Evolutionary conservation across 1,140 invertebrate genomes (phyloP).

Genomic region (Formica exsecta): DNA sequence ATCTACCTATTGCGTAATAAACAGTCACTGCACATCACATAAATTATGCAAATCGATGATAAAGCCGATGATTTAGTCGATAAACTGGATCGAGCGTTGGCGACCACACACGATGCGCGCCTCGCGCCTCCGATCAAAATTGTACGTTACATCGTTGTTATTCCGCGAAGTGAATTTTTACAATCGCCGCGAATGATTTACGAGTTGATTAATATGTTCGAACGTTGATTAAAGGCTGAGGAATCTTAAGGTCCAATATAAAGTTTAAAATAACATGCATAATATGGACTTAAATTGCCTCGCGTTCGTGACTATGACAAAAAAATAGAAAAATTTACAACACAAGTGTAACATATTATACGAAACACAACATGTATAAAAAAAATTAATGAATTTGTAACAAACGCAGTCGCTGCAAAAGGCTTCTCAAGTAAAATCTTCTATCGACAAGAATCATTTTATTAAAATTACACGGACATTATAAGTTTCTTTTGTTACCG

Average conservation of each 20-base stretch:
- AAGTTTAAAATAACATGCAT: neutral
- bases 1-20: conserved; percentile 65
- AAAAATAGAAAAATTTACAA: neutral
- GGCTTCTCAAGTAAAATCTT: conserved; percentile 68
- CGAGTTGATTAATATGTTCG: conserved; percentile 26
- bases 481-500: conserved; percentile 21
- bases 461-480: conserved; percentile 52
- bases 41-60: conserved; percentile 71
- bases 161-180: conserved; percentile 56
- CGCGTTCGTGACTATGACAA: neutral
- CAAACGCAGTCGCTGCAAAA: conserved; percentile 14
- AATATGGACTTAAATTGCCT: conserved; percentile 20
- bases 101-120: conserved; percentile 61
- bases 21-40: conserved; percentile 39
- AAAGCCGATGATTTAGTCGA: conserved; percentile 69
- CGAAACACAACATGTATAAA: conserved; percentile 50
- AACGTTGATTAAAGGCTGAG: conserved; percentile 52
- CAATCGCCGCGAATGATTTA: conserved; percentile 67
- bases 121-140: conserved; percentile 63
- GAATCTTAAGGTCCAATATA: conserved; percentile 10
- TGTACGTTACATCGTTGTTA: conserved; percentile 57
- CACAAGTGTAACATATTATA: conserved; percentile 6
- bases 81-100: conserved; percentile 66
- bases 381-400: conserved; percentile 53
- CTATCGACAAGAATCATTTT: conserved; percentile 52